These are phyloP conservation scores for Acanthaster planci DNA, from an alignment of 35 echinoderm and acorn worm species.

Conservation along the genomic window DNA sequence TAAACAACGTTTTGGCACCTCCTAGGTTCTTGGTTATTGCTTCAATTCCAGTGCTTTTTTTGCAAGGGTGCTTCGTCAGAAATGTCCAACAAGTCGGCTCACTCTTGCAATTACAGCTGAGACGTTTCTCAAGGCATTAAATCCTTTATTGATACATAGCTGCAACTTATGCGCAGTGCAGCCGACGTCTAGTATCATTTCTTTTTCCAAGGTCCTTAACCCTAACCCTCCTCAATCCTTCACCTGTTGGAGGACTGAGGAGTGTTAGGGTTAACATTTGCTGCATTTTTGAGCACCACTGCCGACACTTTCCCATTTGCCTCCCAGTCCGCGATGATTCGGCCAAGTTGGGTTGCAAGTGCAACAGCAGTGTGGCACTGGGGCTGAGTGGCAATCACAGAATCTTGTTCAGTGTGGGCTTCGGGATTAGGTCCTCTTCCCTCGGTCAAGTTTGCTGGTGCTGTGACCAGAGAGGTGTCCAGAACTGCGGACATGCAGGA, in stretches of 20 bases:
- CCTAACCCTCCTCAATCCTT: neutral
- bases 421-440: neutral
- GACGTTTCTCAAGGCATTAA: slow-evolving; percentile 5
- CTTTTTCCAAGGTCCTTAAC: slow-evolving; percentile 36
- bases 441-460: no score
- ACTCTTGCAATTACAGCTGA: slow-evolving; percentile 24
- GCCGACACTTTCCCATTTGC: neutral
- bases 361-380: slow-evolving; percentile 24
- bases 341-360: neutral
- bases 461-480: slow-evolving; percentile 10
- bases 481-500: neutral
- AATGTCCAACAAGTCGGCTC: slow-evolving; percentile 38
- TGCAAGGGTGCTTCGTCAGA: slow-evolving; percentile 7
- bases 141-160: slow-evolving; percentile 40
- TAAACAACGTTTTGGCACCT: neutral
- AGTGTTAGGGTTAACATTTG: no score
- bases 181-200: slow-evolving; percentile 28
- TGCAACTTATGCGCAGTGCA: slow-evolving; percentile 34
- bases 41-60: slow-evolving; percentile 31
- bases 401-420: neutral
- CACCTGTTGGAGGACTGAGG: no score
- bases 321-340: neutral
- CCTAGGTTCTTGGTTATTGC: neutral
- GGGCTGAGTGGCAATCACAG: neutral
- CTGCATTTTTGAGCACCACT: slow-evolving; percentile 47